Evolutionary conservation across 2,113 vertebrate species (phyloP), one percentile per base, ranked within the genome.

Genomic region (Tenrec ecaudatus): DNA sequence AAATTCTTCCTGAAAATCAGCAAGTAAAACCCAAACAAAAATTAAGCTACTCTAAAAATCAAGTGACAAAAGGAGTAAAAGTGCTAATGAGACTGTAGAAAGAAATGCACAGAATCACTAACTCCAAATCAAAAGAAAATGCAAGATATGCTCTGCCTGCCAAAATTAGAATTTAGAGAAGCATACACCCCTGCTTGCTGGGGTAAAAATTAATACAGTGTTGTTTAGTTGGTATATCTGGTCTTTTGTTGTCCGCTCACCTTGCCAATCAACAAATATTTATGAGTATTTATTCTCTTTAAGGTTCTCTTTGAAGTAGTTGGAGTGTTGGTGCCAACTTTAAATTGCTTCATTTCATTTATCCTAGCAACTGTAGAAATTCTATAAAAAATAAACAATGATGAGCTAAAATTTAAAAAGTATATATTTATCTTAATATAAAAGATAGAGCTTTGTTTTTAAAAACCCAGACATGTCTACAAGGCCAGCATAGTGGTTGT

Each of bases 301-400:
- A 93, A 89, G 2, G 23, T 89, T 84, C 10, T 53, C 0, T 53
- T 86, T 86, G 62, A 33, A 33, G 33, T 69, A 47, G 31, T 23
- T 88, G 29, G 16, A 1, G 93, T 83, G 9, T 81, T 75, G 17
- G 3, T 75, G 57, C 75, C 27, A 86, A 82, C 73, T 84, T 86
- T 88, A 29, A 33, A 89, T 71, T 86, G 7, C 75, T 89, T 89
- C 60, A 7, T 23, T 86, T 82, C 40, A 38, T 47, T 43, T 60
- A 85, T 77, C 81, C 6, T 33, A 58, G 3, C 8, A 7, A 84
- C 77, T 76, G 66, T 10, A 53, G 47, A 14, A 53, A 53, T 71
- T 78, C 33, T 31, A 85, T 92, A 88, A 89, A 84, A 40, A 17
- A 25, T 10, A 88, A 82, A 92, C 40, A 83, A 40, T 43, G 12